Percentiles rank a stretch among this genome's conserved stretches.
phyloP scores from a whole-genome alignment of 2,888 invertebrate species.

The Scaeva pyrastri region DNA sequence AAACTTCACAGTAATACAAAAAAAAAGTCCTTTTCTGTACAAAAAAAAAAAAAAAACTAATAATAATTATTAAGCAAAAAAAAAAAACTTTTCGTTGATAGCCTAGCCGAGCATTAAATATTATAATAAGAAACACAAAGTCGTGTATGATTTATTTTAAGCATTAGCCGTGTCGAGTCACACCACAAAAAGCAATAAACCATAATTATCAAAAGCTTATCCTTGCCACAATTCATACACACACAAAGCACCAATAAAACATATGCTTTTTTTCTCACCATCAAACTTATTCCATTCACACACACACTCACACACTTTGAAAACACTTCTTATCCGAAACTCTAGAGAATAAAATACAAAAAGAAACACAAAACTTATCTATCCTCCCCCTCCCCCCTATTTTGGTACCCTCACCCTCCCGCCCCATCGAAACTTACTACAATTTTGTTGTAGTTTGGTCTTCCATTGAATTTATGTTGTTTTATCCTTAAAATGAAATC shows the following conservation, averaged over 20 bases:
- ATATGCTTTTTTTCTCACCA: slow-evolving; percentile 68
- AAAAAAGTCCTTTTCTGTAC: slow-evolving; percentile 71
- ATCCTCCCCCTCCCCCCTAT: background rate
- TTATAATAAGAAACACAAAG: slow-evolving; percentile 49
- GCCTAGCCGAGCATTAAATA: slow-evolving; percentile 20
- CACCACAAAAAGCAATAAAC: slow-evolving; percentile 75
- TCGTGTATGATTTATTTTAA: slow-evolving; percentile 63
- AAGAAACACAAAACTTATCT: slow-evolving; percentile 51
- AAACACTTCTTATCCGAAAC: slow-evolving; percentile 53
- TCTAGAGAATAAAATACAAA: slow-evolving; percentile 26
- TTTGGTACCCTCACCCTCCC: background rate
- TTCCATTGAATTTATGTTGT: slow-evolving; percentile 67
- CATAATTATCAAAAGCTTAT: slow-evolving; percentile 75
- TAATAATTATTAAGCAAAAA: slow-evolving; percentile 9
- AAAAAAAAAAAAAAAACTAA: slow-evolving; percentile 49
- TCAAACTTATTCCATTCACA: background rate
- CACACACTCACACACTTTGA: background rate
- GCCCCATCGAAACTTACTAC: background rate
- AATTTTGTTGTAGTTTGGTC: slow-evolving; percentile 32
- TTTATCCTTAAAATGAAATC: slow-evolving; percentile 72
- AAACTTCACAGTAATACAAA: background rate
- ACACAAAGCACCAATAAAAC: slow-evolving; percentile 74
- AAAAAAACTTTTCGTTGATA: slow-evolving; percentile 24
- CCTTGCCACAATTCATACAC: slow-evolving; percentile 73
- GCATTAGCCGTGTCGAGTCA: slow-evolving; percentile 66